Conservation (phyloP, 2,797 vertebrate genomes). For the Megaceryle alcyon region DNA sequence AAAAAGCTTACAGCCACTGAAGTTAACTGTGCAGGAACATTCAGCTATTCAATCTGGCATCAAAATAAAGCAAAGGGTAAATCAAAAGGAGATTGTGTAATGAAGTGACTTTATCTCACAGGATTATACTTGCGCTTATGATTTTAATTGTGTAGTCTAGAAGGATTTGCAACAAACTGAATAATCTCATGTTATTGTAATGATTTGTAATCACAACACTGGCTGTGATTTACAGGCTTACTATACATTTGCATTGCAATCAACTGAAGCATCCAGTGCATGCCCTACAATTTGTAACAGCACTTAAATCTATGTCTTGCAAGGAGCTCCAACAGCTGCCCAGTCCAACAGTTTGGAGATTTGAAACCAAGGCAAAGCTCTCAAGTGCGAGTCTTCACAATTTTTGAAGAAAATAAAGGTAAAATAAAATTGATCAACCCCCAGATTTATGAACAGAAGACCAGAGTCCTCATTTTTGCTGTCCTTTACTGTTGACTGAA, state of each 20-base stretch:
- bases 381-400: neutral
- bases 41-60: slow-evolving; percentile 52
- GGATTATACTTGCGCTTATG: slow-evolving; percentile 63
- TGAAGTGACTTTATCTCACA: slow-evolving; percentile 63
- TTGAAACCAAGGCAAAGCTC: neutral
- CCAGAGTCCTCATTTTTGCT: neutral
- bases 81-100: slow-evolving; percentile 38
- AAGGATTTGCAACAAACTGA: slow-evolving; percentile 66
- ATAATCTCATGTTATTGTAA: slow-evolving; percentile 59
- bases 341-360: neutral
- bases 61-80: slow-evolving; percentile 62
- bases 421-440: neutral
- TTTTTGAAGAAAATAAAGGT: neutral
- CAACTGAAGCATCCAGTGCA: neutral
- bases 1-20: slow-evolving; percentile 1
- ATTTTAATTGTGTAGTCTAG: slow-evolving; percentile 47
- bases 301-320: neutral
- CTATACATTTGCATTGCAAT: slow-evolving; percentile 33
- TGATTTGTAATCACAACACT: slow-evolving; percentile 56
- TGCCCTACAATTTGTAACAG: neutral
- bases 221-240: slow-evolving; percentile 21
- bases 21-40: slow-evolving; percentile 53
- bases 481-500: neutral
- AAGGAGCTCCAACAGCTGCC: neutral
- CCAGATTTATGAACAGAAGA: neutral